phyloP scores from a whole-genome alignment of 1,140 invertebrate genomes.

The Physella acuta region DNA sequence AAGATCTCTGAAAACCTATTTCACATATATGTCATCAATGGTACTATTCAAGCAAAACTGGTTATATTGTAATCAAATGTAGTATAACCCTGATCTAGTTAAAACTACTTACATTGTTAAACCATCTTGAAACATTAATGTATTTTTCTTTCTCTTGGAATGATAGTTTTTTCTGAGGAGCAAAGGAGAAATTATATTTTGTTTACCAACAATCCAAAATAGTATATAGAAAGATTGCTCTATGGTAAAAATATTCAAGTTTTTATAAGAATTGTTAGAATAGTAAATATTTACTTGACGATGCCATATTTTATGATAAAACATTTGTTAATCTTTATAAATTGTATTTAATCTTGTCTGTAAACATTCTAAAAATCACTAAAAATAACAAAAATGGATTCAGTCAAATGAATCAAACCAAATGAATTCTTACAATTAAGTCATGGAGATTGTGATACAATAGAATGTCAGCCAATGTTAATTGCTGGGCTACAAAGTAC shows the following conservation, averaged over 20 bases:
- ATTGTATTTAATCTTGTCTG: not conserved
- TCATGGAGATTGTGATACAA: conserved; percentile 23
- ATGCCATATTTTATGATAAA: not conserved
- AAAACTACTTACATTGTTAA: conserved; percentile 27
- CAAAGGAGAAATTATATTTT: not conserved
- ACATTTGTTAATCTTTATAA: not conserved
- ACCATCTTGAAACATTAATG: conserved; percentile 31
- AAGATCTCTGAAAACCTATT: not conserved
- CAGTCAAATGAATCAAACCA: not conserved
- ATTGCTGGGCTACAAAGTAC: conserved; percentile 22
- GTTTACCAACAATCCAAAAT: not conserved
- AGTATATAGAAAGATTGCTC: not conserved
- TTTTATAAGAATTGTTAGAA: not conserved
- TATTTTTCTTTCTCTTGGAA: conserved; percentile 34
- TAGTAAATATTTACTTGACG: not conserved
- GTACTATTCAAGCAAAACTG: not conserved
- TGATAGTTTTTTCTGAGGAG: conserved; percentile 25
- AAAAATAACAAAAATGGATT: not conserved
- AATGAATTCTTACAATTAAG: conserved; percentile 19
- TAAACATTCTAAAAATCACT: not conserved
- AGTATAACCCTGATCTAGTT: not conserved
- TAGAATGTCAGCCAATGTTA: conserved; percentile 24
- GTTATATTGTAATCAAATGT: not conserved
- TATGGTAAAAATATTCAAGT: not conserved
- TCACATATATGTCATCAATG: not conserved